Conservation (phyloP, 1,140 invertebrate species). For the Neuroterus valhalla region DNA sequence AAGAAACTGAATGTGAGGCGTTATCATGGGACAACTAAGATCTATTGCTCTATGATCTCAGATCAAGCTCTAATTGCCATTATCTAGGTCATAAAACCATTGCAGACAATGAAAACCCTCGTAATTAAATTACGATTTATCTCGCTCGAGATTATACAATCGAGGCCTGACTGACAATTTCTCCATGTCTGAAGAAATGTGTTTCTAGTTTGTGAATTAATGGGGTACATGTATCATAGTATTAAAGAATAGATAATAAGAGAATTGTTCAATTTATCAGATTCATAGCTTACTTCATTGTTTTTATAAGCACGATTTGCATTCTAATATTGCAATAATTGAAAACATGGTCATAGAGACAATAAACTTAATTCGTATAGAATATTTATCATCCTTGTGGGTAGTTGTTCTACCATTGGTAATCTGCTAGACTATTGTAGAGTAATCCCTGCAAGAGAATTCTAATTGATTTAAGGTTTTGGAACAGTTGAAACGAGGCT, state of each 20-base stretch:
- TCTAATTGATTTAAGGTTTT: too few relatives aligned
- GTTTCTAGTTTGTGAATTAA: background rate
- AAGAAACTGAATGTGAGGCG: background rate
- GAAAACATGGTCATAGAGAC: too few relatives aligned
- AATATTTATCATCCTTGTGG: too few relatives aligned
- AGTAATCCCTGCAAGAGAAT: too few relatives aligned
- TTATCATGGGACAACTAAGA: background rate
- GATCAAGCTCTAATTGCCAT: background rate
- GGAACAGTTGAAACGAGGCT: too few relatives aligned
- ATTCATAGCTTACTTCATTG: too few relatives aligned
- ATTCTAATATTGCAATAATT: too few relatives aligned
- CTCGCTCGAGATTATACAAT: background rate
- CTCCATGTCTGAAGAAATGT: background rate
- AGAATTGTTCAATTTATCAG: too few relatives aligned
- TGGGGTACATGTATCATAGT: background rate
- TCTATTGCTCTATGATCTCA: background rate
- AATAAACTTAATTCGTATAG: too few relatives aligned
- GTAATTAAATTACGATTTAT: slow-evolving; percentile 31
- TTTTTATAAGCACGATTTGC: too few relatives aligned
- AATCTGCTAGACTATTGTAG: too few relatives aligned
- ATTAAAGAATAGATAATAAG: background rate
- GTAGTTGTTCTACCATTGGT: too few relatives aligned
- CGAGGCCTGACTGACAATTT: background rate
- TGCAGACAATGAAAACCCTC: background rate
- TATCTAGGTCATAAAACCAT: background rate